Evolutionary conservation across 2,113 vertebrate species (phyloP), one percentile per base, ranked within the genome.

Genomic region (Formicarius rufipectus): DNA sequence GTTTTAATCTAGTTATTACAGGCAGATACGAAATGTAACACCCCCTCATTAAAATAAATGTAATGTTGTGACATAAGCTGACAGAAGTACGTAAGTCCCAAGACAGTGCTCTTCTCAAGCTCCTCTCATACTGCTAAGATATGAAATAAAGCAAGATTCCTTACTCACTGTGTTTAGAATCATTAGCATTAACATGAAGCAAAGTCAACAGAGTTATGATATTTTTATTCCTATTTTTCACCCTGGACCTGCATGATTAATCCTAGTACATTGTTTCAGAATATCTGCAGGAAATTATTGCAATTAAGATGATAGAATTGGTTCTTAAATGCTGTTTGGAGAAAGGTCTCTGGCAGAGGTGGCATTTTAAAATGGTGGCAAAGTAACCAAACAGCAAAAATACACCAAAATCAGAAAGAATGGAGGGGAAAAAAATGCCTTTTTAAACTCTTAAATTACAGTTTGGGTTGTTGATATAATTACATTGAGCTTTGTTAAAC

Each of bases 41-140:
- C 10, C 67, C 67, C 18, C 50, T 88, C 59, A 80, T 75, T 94
- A 89, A 88, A 96, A 81, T 88, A 86, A 69, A 69, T 72, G 78
- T 47, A 71, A 67, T 72, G 55, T 90, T 94, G 45, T 93, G 92
- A 93, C 90, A 83, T 42, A 60, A 77, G 84, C 33, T 83, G 72
- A 67, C 85, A 94, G 47, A 93, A 80, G 28, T 42, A 80, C 53
- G 27, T n/a, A 79, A 62, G 68, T 81, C 68, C 49, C 88, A 81
- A 84, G 59, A 20, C 1, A 86, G 3, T 45, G 45, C 56, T 95
- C 58, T 75, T 84, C 45, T 66, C 47, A 80, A 25, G 24, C 68
- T 92, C 35, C 33, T 91, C 56, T 75, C 12, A 6, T 39, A 53
- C 14, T 87, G 30, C n/a, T 5, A 33, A 69, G 35, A 27, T 11